Conservation (phyloP, 2,888 invertebrate genomes). For the Ormyrus nitidulus region DNA sequence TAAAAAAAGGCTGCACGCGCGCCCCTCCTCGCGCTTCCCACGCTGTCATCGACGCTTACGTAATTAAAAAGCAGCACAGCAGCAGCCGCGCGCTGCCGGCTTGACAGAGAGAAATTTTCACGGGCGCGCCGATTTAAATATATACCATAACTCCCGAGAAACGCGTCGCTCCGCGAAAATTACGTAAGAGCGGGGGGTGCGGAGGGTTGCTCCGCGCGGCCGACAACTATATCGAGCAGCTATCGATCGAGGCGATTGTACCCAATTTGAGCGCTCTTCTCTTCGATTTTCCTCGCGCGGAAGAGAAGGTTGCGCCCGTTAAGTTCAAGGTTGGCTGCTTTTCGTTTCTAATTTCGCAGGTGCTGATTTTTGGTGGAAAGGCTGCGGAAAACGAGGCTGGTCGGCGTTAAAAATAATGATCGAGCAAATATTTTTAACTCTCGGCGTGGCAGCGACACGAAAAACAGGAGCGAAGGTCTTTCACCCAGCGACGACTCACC, state of each 20-base stretch:
- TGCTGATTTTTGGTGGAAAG: too few species aligned
- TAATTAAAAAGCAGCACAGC: background rate
- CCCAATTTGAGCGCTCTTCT: background rate
- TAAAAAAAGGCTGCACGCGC: background rate
- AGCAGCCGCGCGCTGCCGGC: background rate
- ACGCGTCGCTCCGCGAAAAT: background rate
- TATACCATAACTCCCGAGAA: background rate
- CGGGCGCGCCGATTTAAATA: constrained; percentile 33
- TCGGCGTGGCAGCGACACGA: too few species aligned
- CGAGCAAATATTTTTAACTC: constrained; percentile 6
- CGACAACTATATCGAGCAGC: constrained; percentile 19
- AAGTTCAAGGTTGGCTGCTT: too few species aligned
- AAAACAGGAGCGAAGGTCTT: constrained; percentile 10
- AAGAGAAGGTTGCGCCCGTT: too few species aligned
- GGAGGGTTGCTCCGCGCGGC: too few species aligned
- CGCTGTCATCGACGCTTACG: background rate
- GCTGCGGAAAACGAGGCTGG: too few species aligned
- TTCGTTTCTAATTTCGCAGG: too few species aligned
- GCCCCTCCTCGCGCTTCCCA: background rate
- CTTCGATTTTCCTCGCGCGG: background rate
- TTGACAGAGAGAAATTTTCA: constrained; percentile 44
- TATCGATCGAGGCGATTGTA: constrained; percentile 22
- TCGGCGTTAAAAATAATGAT: constrained; percentile 6
- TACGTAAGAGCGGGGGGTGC: constrained; percentile 17
- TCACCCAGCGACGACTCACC: constrained; percentile 79